A percentile compares a stretch with the other conserved stretches of the same genome.
Evolutionary conservation across 2,797 vertebrate species (phyloP).

Genomic region (Rhinella marina): DNA sequence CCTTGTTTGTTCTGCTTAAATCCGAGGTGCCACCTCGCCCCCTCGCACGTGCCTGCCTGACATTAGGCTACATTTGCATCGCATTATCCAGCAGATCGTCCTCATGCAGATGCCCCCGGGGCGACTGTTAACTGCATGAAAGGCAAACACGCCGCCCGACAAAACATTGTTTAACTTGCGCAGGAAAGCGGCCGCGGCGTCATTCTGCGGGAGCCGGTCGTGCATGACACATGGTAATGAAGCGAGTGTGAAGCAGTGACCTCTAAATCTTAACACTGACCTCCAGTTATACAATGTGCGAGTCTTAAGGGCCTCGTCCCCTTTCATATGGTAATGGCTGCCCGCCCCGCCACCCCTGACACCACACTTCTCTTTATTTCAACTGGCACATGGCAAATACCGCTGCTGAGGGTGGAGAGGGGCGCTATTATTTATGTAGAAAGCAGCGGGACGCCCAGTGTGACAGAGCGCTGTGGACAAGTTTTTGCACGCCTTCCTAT

Average conservation of each 20-base stretch:
- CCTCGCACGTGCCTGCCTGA: conserved; percentile 66
- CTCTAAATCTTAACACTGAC: conserved; percentile 73
- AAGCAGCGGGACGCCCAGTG: neutral
- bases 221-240: conserved; percentile 86
- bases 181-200: conserved; percentile 76
- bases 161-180: conserved; percentile 75
- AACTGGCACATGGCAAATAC: conserved; percentile 48
- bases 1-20: conserved; percentile 54
- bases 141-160: conserved; percentile 70
- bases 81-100: conserved; percentile 68
- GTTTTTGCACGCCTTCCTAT: neutral
- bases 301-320: conserved; percentile 71
- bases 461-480: neutral
- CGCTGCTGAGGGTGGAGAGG: neutral
- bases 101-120: conserved; percentile 72
- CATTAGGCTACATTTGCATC: conserved; percentile 65
- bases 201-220: conserved; percentile 77
- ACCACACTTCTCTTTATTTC: conserved; percentile 57
- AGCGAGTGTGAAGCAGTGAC: conserved; percentile 79
- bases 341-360: conserved; percentile 62
- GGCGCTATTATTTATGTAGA: conserved; percentile 4
- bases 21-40: neutral
- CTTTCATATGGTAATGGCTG: conserved; percentile 75
- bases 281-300: conserved; percentile 68
- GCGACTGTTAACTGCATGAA: conserved; percentile 70